Base-by-base conservation (phyloP, 2,888 invertebrate species). In the Ophion ventricosus region DNA sequence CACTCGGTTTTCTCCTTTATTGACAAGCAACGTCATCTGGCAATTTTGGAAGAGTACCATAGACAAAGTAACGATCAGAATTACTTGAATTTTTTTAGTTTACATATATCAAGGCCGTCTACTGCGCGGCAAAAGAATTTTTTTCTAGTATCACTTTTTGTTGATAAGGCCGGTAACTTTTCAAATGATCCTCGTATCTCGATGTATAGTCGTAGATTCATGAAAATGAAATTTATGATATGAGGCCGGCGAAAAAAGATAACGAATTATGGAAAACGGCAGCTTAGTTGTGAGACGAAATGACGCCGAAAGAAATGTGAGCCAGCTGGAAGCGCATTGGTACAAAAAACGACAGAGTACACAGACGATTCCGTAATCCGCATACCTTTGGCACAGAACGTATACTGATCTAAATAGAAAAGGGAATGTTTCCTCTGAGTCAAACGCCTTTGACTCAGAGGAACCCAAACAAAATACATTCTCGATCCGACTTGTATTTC, bases 381-480 rank as follows among this genome's bases (percentile, higher is more conserved):
- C 56, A 25, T 49, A 11, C 35, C 72, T 40, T 75, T 79, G 49
- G 43, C 14, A 49, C 49, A 43, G 63, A 26, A 70, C 29, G 17
- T 26, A 70, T 29, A 77, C 61, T 49, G 54, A 64, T 56, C 25
- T 10, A 49, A 49, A 61, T 43, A 77, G 57, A 54, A 54, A 49
- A 29, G 54, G n/a, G 29, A 67, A 59, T 73, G 61, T 54, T 67
- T 67, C 29, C 69, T 54, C 17, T 11, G 14, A 17, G 49, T 17
- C 7, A 35, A 56, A 29, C 35, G 61, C 61, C 70, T n/a, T n/a
- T n/a, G n/a, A n/a, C n/a, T 87, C 87, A 84, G 84, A 90, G 89
- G 88, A 89, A 89, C 87, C 76, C 72, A 74, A 82, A 84, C 82
- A 84, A 84, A 84, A 84, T 69, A 66, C 72, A 77, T 23, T 66